Evolutionary conservation across 1,140 invertebrate species (phyloP).

Genomic region (Leguminivora glycinivorella): DNA sequence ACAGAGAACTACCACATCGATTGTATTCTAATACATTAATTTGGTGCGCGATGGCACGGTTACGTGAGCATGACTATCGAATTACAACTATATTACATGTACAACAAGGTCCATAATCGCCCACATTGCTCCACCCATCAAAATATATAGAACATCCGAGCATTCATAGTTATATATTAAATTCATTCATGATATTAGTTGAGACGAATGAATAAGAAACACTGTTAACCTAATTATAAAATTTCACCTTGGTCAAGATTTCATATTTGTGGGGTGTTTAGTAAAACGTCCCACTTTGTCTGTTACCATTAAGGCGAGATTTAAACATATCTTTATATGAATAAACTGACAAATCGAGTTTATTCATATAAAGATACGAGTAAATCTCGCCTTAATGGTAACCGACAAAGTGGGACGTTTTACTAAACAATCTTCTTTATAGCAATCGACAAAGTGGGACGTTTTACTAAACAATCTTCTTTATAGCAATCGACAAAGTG

Average conservation of each 20-base stretch:
- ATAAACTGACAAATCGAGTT: no score
- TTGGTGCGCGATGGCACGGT: conserved; percentile 55
- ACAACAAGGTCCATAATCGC: conserved; percentile 17
- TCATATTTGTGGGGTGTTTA: no score
- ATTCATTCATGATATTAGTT: conserved; percentile 20
- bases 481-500: no score
- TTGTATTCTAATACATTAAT: conserved; percentile 46
- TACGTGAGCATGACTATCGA: conserved; percentile 46
- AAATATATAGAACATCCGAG: conserved; percentile 34
- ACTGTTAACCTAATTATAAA: not conserved
- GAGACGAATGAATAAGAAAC: not conserved
- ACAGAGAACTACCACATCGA: conserved; percentile 34
- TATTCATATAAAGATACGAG: no score
- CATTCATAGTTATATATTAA: conserved; percentile 16
- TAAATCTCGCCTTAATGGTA: no score
- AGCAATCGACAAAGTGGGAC: no score
- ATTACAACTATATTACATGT: conserved; percentile 36
- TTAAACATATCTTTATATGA: no score
- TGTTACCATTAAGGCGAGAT: no score
- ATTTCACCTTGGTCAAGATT: not conserved
- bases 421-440: no score
- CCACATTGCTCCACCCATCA: conserved; percentile 10
- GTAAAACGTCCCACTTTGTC: no score
- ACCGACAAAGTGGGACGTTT: no score
- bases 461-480: no score